These are phyloP conservation scores for Dorcus hopei DNA, from an alignment of 2,888 invertebrate genomes.

Conservation along the genomic window DNA sequence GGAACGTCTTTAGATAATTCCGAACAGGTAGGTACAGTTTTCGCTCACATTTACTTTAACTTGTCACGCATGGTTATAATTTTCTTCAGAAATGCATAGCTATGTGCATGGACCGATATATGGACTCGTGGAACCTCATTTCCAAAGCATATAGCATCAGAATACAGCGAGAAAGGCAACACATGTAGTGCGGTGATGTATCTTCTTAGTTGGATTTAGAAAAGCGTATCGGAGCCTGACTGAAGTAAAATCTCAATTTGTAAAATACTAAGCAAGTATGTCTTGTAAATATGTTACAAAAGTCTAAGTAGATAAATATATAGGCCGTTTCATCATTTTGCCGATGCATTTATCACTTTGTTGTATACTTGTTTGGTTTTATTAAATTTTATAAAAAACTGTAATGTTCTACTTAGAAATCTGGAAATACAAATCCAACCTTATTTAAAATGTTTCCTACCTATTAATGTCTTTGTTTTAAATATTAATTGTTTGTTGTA, in stretches of 20 bases:
- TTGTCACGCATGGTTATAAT: not conserved
- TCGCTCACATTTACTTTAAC: not conserved
- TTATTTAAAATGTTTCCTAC: too few relatives aligned
- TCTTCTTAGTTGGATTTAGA: constrained; percentile 4
- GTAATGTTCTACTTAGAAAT: too few relatives aligned
- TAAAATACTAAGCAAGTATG: not conserved
- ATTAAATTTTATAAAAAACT: too few relatives aligned
- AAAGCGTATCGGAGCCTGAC: not conserved
- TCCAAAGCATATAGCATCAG: constrained; percentile 84
- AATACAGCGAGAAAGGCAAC: constrained; percentile 72
- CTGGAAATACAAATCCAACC: too few relatives aligned
- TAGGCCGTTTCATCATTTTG: constrained; percentile 5
- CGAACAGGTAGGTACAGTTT: constrained; percentile 62
- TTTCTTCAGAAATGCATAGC: constrained; percentile 86
- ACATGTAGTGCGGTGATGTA: constrained; percentile 14
- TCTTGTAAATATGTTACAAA: not conserved
- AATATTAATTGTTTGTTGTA: too few relatives aligned
- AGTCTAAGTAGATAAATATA: not conserved
- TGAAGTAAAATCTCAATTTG: not conserved
- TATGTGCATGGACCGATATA: constrained; percentile 98
- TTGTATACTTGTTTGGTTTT: not conserved
- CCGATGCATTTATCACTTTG: not conserved
- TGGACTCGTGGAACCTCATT: constrained; percentile 94
- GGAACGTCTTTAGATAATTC: constrained; percentile 84
- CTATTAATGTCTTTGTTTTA: too few relatives aligned